These are phyloP conservation scores for Pongo abelii DNA, from an alignment of 2,113 vertebrate species.

Conservation along the genomic window DNA sequence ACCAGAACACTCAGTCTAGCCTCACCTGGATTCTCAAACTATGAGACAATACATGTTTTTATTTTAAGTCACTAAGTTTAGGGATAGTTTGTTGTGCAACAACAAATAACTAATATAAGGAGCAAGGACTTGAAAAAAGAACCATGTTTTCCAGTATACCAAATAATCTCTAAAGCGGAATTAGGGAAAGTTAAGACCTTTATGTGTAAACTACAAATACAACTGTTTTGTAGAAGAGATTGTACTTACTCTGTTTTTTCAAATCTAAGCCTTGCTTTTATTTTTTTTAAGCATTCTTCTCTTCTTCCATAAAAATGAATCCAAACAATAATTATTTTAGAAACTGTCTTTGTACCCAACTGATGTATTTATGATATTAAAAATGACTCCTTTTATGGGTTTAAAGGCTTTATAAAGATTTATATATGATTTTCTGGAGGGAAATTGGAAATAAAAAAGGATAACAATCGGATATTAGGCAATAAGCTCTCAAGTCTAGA, in stretches of 20 bases:
- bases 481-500: constrained; percentile 41
- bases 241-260: neutral
- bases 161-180: neutral
- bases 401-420: constrained; percentile 57
- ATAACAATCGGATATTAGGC: constrained; percentile 18
- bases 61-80: neutral
- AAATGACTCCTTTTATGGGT: constrained; percentile 49
- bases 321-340: constrained; percentile 44
- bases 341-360: constrained; percentile 6
- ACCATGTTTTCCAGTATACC: neutral
- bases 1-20: neutral
- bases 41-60: neutral
- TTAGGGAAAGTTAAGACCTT: neutral
- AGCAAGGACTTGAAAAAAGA: neutral
- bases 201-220: neutral
- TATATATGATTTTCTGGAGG: constrained; percentile 42
- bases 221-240: neutral
- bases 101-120: neutral
- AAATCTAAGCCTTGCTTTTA: neutral
- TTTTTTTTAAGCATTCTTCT: constrained; percentile 12
- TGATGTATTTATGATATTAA: constrained; percentile 38
- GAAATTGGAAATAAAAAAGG: constrained; percentile 51
- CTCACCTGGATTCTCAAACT: neutral
- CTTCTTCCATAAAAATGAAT: constrained; percentile 38
- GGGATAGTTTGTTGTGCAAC: neutral